Evolutionary conservation across 2,113 vertebrate species (phyloP).

Genomic region (Dicerorhinus sumatrensis): DNA sequence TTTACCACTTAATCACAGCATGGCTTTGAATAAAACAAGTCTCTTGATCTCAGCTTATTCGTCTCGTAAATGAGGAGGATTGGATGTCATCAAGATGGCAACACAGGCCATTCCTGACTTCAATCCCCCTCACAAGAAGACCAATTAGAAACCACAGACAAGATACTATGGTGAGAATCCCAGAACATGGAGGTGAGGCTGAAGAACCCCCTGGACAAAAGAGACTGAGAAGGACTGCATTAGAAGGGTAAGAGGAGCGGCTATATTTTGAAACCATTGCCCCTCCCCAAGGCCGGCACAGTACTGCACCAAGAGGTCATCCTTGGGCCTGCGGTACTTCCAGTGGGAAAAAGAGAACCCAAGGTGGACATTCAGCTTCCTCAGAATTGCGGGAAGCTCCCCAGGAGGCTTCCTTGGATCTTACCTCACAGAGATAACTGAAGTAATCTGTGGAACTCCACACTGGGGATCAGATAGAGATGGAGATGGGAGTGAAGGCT

Average conservation of each 20-base stretch:
- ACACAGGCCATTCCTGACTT: not conserved
- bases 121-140: not conserved
- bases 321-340: not conserved
- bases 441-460: not conserved
- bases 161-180: not conserved
- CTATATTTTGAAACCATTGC: too few species aligned
- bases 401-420: not conserved
- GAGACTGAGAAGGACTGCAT: not conserved
- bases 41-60: not conserved
- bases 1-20: not conserved
- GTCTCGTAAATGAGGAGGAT: not conserved
- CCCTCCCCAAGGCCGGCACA: not conserved
- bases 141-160: not conserved
- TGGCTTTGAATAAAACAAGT: not conserved
- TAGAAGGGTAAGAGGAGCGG: not conserved
- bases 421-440: not conserved
- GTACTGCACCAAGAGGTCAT: not conserved
- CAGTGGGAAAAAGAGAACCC: not conserved
- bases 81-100: not conserved
- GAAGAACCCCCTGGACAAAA: not conserved
- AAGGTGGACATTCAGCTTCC: not conserved
- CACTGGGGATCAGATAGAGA: not conserved
- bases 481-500: not conserved
- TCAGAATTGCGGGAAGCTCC: not conserved
- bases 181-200: not conserved